A percentile compares a stretch with the other conserved stretches of the same genome.
These are phyloP conservation scores for Prosopocoilus inquinatus DNA, from an alignment of 2,888 invertebrate species.

Conservation along the genomic window DNA sequence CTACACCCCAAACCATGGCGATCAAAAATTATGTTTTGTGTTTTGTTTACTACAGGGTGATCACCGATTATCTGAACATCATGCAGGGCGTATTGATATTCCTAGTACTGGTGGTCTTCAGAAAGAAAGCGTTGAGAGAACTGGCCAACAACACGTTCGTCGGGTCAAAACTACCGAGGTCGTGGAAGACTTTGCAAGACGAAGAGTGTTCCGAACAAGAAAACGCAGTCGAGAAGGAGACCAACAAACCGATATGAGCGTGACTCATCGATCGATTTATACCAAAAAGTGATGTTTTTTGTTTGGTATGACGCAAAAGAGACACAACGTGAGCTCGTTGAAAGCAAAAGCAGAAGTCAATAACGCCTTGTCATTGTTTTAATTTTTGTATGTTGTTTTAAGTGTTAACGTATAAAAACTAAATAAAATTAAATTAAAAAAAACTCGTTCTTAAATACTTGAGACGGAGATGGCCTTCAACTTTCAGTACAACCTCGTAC, in stretches of 20 bases:
- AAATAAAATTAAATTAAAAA: too few species aligned
- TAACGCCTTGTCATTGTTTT: too few species aligned
- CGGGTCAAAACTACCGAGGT: constrained; percentile 37
- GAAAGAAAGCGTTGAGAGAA: constrained; percentile 55
- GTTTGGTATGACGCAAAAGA: too few species aligned
- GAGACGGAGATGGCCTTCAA: too few species aligned
- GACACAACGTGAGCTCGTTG: too few species aligned
- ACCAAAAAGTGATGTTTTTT: too few species aligned
- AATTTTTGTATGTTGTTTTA: too few species aligned
- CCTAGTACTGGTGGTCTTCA: constrained; percentile 58
- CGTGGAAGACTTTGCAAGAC: constrained; percentile 47
- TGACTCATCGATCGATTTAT: too few species aligned
- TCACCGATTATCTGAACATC: constrained; percentile 59
- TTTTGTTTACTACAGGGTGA: constrained; percentile 51
- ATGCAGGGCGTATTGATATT: constrained; percentile 64
- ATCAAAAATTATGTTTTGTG: constrained; percentile 12
- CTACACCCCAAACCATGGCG: constrained; percentile 1
- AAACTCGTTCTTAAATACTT: too few species aligned
- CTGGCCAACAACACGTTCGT: constrained; percentile 50
- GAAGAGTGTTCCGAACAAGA: constrained; percentile 55
- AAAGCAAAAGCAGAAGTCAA: too few species aligned
- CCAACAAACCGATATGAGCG: background rate
- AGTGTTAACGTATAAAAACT: too few species aligned
- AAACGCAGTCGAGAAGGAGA: constrained; percentile 21
- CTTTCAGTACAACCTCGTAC: too few species aligned